Conservation (phyloP, 2,888 invertebrate species). For the Miltochrista miniata region DNA sequence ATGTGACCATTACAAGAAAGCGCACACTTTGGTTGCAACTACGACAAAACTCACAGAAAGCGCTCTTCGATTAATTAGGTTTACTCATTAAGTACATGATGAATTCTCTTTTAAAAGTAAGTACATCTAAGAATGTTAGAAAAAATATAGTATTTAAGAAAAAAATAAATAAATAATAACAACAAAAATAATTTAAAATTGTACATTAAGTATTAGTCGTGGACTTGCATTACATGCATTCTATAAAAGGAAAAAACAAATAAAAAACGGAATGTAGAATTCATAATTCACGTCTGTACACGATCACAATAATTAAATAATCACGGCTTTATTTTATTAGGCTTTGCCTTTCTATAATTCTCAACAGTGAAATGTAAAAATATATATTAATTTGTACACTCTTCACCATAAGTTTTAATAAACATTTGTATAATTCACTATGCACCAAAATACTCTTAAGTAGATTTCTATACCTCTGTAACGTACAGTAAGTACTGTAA, state of each 20-base stretch:
- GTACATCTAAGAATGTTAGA: slow-evolving; percentile 40
- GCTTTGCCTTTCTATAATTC: slow-evolving; percentile 76
- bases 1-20: slow-evolving; percentile 9
- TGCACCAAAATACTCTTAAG: slow-evolving; percentile 81
- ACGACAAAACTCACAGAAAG: slow-evolving; percentile 46
- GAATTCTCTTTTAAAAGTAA: slow-evolving; percentile 25
- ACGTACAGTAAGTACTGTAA: slow-evolving; percentile 70
- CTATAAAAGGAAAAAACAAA: slow-evolving; percentile 63
- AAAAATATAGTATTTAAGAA: slow-evolving; percentile 42
- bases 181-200: slow-evolving; percentile 57
- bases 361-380: slow-evolving; percentile 82
- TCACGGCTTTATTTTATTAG: slow-evolving; percentile 68
- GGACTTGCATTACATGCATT: slow-evolving; percentile 81
- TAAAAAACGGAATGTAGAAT: slow-evolving; percentile 81
- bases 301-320: slow-evolving; percentile 78
- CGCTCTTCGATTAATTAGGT: slow-evolving; percentile 43
- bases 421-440: slow-evolving; percentile 82
- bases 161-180: slow-evolving; percentile 53
- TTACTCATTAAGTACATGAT: slow-evolving; percentile 61
- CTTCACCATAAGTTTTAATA: slow-evolving; percentile 68
- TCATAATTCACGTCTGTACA: slow-evolving; percentile 78
- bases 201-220: slow-evolving; percentile 79
- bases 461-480: slow-evolving; percentile 60
- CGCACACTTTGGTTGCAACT: slow-evolving; percentile 23
- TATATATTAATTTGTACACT: slow-evolving; percentile 83